Base-by-base conservation (phyloP, 2,888 invertebrate species). In the Heliconius ethilla region DNA sequence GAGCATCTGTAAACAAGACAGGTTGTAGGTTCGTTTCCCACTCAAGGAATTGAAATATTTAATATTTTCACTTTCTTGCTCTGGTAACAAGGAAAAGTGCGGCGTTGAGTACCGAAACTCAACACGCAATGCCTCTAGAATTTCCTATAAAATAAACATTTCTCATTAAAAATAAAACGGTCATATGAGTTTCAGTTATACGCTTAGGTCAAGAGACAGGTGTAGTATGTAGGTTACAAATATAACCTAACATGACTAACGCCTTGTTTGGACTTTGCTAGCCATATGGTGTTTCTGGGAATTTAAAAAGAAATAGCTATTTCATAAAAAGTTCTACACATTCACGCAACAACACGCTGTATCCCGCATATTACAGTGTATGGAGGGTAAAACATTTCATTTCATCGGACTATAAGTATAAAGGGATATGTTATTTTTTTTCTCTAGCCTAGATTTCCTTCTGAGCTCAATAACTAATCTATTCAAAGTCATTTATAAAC, bases 151-250 rank as follows among this genome's bases (percentile, higher is more conserved):
- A 51, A 51, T 40, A 40, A 11, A 40, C 11, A 22, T 22, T 59
- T 22, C 45, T 70, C 70, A 51, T 62, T 45, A 63, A 40, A 22
- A 63, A 29, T 7, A 65, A 74, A 65, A 45, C 27, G 62, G 40
- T 63, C 22, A 40, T 62, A 62, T 22, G 29, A 65, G 63, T 40
- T 62, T 65, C 62, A 63, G 40, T 37, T 62, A 37, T 40, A 55
- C 25, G 45, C 25, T 25, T 11, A 74, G 63, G 74, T 74, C 74
- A 74, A 74, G 27, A 74, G 74, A 63, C 63, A 74, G 63, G 74
- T 74, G 63, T 40, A 63, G 40, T 45, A 65, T 65, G 22, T 74
- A 65, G 74, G 63, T 27, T 74, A 37, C 59, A 69, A 76, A 76
- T 76, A 62, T 25, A 25, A 69, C 27, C 62, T 70, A 25, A 67